phyloP scores from a whole-genome alignment of 2,113 vertebrate genomes.

The Uropsilus gracilis region DNA sequence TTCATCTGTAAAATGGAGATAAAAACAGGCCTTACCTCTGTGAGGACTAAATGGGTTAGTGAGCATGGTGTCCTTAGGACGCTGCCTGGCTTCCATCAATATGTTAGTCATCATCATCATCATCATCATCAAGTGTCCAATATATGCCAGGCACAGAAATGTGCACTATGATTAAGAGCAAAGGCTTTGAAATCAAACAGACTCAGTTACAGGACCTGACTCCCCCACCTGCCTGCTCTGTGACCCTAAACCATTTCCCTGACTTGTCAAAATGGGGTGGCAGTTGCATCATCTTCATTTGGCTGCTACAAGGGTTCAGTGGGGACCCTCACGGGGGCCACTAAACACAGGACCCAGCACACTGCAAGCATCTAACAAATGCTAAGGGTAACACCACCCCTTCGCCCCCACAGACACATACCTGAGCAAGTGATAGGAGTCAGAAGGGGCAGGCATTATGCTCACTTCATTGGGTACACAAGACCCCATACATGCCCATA shows the following conservation, averaged over 20 bases:
- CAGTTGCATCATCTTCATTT: neutral
- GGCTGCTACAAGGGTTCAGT: neutral
- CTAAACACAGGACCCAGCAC: neutral
- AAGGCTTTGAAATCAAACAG: neutral
- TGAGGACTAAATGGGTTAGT: neutral
- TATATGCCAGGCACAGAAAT: neutral
- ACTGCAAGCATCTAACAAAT: neutral
- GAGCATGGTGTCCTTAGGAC: neutral
- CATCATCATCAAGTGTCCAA: neutral
- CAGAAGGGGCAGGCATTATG: neutral
- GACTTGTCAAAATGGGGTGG: neutral
- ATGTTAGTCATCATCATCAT: neutral
- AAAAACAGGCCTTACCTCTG: conserved; percentile 60
- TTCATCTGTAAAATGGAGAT: conserved; percentile 78
- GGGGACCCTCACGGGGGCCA: neutral
- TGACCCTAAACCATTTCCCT: neutral
- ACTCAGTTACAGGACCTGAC: neutral
- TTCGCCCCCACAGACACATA: no score
- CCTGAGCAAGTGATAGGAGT: neutral
- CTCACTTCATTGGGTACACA: neutral
- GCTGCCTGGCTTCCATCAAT: neutral
- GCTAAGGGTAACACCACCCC: neutral
- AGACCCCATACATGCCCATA: conserved; percentile 28
- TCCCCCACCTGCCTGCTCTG: neutral
- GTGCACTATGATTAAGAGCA: neutral